Evolutionary conservation across 2,113 vertebrate species (phyloP).

Genomic region (Cyrtonyx montezumae): DNA sequence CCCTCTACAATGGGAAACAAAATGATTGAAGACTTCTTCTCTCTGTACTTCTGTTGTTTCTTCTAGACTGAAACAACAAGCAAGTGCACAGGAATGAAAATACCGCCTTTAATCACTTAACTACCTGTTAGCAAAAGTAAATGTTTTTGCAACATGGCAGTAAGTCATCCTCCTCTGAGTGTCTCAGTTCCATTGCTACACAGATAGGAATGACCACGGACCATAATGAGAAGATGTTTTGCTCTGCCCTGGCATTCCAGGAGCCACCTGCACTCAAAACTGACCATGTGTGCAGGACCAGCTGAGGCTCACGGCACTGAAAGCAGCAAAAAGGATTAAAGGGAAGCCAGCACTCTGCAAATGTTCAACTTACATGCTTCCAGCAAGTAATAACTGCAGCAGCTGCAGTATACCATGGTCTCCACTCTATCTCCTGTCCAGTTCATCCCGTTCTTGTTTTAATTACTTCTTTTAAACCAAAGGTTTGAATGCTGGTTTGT

Average conservation of each 20-base stretch:
- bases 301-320: fast-evolving
- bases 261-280: fast-evolving
- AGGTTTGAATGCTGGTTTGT: not conserved
- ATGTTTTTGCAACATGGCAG: not conserved
- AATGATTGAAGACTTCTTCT: not conserved
- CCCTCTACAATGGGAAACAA: not conserved
- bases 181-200: not conserved
- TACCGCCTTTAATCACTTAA: not conserved
- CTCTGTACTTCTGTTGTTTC: not conserved
- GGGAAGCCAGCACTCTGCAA: not conserved
- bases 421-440: not conserved
- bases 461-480: not conserved
- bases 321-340: not conserved
- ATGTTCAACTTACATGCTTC: not conserved
- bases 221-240: not conserved
- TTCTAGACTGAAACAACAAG: not conserved
- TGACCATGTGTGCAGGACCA: fast-evolving
- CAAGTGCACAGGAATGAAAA: not conserved
- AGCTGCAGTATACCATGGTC: not conserved
- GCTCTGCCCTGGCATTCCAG: not conserved
- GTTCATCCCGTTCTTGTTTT: not conserved
- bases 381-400: not conserved
- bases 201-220: not conserved
- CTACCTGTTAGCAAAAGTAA: not conserved
- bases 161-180: not conserved